phyloP scores from a whole-genome alignment of 2,888 invertebrate genomes.

The Callimorpha dominula region DNA sequence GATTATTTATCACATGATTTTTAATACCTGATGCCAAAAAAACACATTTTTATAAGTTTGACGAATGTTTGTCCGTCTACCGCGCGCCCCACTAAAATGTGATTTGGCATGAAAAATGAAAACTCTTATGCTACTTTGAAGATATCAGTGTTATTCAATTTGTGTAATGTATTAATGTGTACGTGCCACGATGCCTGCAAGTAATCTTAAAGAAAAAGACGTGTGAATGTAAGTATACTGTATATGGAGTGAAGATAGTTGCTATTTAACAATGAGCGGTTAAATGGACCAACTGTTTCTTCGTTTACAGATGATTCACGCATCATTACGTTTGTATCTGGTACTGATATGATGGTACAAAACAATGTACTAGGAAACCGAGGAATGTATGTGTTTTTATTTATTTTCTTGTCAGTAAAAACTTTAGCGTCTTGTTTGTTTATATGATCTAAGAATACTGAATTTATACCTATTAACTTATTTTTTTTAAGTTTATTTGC shows the following conservation, averaged over 20 bases:
- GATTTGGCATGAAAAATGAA: too few species aligned
- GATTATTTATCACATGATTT: too few species aligned
- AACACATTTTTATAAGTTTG: too few species aligned
- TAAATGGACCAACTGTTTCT: conserved; percentile 68
- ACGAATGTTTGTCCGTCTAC: too few species aligned
- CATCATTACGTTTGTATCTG: conserved; percentile 61
- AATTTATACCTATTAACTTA: too few species aligned
- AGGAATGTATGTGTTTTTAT: conserved; percentile 23
- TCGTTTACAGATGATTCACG: conserved; percentile 61
- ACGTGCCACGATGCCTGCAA: background rate
- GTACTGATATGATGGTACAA: conserved; percentile 60
- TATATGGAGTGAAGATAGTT: conserved; percentile 10
- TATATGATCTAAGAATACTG: background rate
- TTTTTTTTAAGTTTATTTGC: too few species aligned
- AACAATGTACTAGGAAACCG: conserved; percentile 43
- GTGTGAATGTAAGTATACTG: background rate
- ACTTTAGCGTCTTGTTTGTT: background rate
- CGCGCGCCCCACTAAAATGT: too few species aligned
- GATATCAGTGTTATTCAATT: too few species aligned
- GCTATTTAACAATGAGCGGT: conserved; percentile 62
- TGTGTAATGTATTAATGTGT: background rate
- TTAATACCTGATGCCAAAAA: too few species aligned
- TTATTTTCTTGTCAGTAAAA: background rate
- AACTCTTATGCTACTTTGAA: too few species aligned
- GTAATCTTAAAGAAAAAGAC: background rate